phyloP scores from a whole-genome alignment of 2,113 vertebrate genomes.

The Athene noctua region DNA sequence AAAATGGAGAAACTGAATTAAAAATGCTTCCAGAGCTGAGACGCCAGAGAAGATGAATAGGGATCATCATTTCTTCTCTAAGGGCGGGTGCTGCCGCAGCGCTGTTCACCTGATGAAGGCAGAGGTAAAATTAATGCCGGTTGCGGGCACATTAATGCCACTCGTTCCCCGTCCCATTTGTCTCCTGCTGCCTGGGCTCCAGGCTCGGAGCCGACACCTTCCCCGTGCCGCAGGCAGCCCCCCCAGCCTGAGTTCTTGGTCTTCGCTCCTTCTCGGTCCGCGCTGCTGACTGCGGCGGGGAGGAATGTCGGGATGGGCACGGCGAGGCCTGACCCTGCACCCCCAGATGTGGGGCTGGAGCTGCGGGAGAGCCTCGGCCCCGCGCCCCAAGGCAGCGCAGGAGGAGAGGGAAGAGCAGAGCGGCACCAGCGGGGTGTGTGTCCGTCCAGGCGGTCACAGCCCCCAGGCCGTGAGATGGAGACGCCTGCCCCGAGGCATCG shows the following conservation, averaged over 20 bases:
- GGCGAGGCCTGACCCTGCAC: background rate
- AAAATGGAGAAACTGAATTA: constrained; percentile 31
- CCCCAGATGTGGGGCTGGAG: background rate
- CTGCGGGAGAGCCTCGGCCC: background rate
- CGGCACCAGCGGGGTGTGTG: rapidly evolving
- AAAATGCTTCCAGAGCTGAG: constrained; percentile 31
- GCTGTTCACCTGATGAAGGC: background rate
- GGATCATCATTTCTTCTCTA: constrained; percentile 11
- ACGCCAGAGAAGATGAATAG: background rate
- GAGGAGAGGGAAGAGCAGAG: background rate
- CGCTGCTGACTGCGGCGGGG: background rate
- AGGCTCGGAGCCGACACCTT: background rate
- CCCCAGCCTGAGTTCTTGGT: background rate
- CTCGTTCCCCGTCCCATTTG: background rate
- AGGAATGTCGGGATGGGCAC: rapidly evolving
- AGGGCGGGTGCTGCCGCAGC: background rate
- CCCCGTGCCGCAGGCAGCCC: background rate
- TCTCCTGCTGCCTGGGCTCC: background rate
- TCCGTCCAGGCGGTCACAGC: background rate
- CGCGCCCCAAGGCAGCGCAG: background rate
- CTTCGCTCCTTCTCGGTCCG: background rate
- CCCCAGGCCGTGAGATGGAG: background rate
- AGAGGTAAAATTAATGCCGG: background rate
- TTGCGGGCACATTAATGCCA: background rate
- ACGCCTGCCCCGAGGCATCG: background rate